Evolutionary conservation across 1,140 invertebrate genomes (phyloP).

Genomic region (Chrysomallon squamiferum): DNA sequence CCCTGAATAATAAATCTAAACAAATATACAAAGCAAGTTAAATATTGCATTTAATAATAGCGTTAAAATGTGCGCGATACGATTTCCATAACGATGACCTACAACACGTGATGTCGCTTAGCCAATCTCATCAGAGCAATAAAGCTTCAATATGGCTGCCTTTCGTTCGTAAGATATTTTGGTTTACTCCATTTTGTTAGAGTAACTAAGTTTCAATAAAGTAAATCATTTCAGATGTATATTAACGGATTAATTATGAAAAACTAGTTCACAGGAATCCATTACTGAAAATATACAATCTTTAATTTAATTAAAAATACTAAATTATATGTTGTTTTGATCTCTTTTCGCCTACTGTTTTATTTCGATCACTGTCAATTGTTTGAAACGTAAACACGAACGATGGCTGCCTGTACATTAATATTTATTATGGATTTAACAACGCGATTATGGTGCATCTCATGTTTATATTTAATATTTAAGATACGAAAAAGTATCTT

Average conservation of each 20-base stretch:
- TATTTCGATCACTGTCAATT: too few species aligned
- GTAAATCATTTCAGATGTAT: not conserved
- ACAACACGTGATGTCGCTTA: not conserved
- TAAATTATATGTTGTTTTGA: too few species aligned
- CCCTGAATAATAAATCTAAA: not conserved
- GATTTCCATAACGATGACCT: constrained; percentile 1
- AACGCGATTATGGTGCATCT: too few species aligned
- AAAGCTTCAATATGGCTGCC: constrained; percentile 4
- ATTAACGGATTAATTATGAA: not conserved
- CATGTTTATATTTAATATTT: too few species aligned
- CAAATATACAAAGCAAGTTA: not conserved
- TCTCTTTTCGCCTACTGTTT: too few species aligned
- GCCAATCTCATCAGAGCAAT: not conserved
- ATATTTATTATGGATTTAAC: too few species aligned
- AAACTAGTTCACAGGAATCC: not conserved
- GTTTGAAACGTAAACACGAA: too few species aligned
- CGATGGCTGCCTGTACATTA: too few species aligned
- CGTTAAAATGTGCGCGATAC: not conserved
- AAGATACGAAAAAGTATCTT: too few species aligned
- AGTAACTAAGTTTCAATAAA: not conserved
- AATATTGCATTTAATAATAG: not conserved
- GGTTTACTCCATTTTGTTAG: not conserved
- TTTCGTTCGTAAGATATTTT: not conserved
- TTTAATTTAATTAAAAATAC: not conserved
- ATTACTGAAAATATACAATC: not conserved